Evolutionary conservation across 2,113 vertebrate species (phyloP).

Genomic region (Dicaeum eximium): DNA sequence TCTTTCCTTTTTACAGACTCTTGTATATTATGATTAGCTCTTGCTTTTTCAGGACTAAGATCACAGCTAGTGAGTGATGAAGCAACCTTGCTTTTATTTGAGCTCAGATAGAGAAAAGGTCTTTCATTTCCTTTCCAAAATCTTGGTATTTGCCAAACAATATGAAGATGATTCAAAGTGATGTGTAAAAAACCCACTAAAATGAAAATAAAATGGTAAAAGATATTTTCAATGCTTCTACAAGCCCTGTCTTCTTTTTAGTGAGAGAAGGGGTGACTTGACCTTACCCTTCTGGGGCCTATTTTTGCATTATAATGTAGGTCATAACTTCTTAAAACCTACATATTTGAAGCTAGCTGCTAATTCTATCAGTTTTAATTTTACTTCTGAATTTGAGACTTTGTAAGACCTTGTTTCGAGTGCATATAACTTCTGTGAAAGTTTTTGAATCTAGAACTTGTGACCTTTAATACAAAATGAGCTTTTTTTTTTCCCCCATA

Average conservation of each 20-base stretch:
- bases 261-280: not conserved
- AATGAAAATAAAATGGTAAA: not conserved
- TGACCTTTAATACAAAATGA: not conserved
- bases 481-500: not conserved
- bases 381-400: not conserved
- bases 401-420: not conserved
- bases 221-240: not conserved
- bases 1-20: not conserved
- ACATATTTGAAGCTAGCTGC: not conserved
- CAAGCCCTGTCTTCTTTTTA: not conserved
- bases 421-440: not conserved
- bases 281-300: not conserved
- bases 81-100: not conserved
- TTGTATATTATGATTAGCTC: not conserved
- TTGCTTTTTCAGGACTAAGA: not conserved
- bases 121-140: slow-evolving; percentile 17
- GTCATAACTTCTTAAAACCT: slow-evolving; percentile 21
- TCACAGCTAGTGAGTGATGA: not conserved
- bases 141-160: not conserved
- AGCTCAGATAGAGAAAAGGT: not conserved
- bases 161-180: not conserved
- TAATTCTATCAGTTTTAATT: slow-evolving; percentile 36
- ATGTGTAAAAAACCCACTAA: not conserved
- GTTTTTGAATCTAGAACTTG: not conserved
- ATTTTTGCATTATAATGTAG: slow-evolving; percentile 37